A percentile compares a stretch with the other conserved stretches of the same genome.
Conservation (phyloP, 2,113 vertebrate genomes). For the Apeltes quadracus region DNA sequence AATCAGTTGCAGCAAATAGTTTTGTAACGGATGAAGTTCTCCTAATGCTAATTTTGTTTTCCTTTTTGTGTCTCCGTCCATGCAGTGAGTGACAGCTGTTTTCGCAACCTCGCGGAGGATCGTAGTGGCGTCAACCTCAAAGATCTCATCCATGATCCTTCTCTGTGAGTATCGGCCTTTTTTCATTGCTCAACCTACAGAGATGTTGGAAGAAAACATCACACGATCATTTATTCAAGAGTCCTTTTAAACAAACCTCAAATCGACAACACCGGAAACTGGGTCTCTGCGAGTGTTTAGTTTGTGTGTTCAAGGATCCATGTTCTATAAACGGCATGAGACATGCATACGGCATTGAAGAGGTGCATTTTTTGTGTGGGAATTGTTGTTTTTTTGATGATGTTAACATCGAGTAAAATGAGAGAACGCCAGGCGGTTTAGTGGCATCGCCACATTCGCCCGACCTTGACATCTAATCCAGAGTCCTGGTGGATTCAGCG, state of each 20-base stretch:
- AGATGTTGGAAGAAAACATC: neutral
- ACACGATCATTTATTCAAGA: neutral
- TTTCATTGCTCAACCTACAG: constrained; percentile 4
- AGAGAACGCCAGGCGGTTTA: neutral
- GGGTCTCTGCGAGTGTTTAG: neutral
- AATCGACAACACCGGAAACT: neutral
- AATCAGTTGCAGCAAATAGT: neutral
- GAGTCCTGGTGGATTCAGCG: neutral
- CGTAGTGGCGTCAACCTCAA: constrained; percentile 99
- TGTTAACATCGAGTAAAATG: neutral
- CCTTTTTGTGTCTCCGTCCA: constrained; percentile 30
- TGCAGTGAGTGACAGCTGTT: constrained; percentile 99
- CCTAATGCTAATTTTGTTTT: constrained; percentile 6
- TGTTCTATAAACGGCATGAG: too few species aligned
- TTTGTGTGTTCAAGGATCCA: neutral
- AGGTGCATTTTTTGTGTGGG: neutral
- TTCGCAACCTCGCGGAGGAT: constrained; percentile 98
- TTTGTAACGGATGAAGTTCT: neutral
- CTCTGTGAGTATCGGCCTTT: constrained; percentile 88
- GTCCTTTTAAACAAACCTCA: constrained; percentile 18
- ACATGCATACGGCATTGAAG: neutral
- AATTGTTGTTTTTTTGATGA: neutral
- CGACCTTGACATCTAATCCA: neutral
- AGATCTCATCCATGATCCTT: constrained; percentile 98
- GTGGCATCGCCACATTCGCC: neutral